Percentiles rank a stretch among this genome's conserved stretches.
Conservation (phyloP, 2,888 invertebrate species). For the Eupithecia dodoneata region DNA sequence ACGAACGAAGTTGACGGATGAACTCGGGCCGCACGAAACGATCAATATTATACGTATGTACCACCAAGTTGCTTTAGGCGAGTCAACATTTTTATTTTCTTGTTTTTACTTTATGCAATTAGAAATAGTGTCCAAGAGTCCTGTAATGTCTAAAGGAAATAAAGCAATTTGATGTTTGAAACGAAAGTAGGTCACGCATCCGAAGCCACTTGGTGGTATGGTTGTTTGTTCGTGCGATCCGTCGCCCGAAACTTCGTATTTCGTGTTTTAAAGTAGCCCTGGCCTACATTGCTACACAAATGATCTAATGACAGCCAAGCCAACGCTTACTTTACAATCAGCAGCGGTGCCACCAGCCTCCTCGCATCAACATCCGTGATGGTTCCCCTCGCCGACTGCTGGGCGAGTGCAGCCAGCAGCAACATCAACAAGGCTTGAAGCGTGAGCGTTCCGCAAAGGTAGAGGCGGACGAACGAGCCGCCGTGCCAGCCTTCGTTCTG, state of each 20-base stretch:
- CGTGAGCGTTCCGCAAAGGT: slow-evolving; percentile 88
- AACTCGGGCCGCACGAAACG: too few relatives aligned
- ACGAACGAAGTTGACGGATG: too few relatives aligned
- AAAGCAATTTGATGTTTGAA: too few relatives aligned
- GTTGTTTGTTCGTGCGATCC: background rate
- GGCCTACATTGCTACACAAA: background rate
- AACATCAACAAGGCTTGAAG: slow-evolving; percentile 86
- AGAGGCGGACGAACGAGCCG: slow-evolving; percentile 89
- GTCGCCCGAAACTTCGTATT: background rate
- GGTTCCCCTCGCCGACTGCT: slow-evolving; percentile 90
- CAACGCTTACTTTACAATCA: slow-evolving; percentile 87
- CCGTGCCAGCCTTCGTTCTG: slow-evolving; percentile 87
- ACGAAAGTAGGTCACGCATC: background rate
- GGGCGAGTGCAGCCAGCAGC: slow-evolving; percentile 86
- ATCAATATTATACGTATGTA: too few relatives aligned
- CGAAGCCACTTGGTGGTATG: background rate
- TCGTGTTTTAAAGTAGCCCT: background rate
- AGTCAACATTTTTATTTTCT: too few relatives aligned
- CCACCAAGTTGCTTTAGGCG: too few relatives aligned
- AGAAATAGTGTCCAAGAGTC: too few relatives aligned
- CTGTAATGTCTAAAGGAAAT: too few relatives aligned
- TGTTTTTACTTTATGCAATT: too few relatives aligned
- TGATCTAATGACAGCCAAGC: background rate
- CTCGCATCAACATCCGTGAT: slow-evolving; percentile 90
- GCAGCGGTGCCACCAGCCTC: slow-evolving; percentile 87